Evolutionary conservation across 1,140 invertebrate genomes (phyloP).

Genomic region (Hestina assimilis): DNA sequence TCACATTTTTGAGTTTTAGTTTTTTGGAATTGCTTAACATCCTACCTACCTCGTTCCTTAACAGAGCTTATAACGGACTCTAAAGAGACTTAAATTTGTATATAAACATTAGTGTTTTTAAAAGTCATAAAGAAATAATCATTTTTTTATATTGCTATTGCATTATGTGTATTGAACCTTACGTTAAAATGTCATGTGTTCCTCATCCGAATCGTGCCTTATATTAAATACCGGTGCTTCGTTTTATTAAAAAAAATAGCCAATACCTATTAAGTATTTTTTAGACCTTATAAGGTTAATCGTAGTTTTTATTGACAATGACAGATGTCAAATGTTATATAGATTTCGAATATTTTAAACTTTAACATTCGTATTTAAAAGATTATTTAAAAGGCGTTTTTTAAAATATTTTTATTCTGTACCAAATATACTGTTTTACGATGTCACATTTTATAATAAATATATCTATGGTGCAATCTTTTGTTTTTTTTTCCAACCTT

Average conservation of each 20-base stretch:
- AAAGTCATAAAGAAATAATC: no score
- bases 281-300: background rate
- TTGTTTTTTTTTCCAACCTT: background rate
- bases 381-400: background rate
- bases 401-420: background rate
- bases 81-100: no score
- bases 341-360: slow-evolving; percentile 6
- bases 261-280: slow-evolving; percentile 3
- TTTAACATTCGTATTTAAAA: slow-evolving; percentile 3
- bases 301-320: background rate
- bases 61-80: no score
- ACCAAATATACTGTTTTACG: slow-evolving; percentile 11
- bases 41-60: no score
- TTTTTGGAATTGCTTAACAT: no score
- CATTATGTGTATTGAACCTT: no score
- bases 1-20: no score
- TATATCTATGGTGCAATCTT: slow-evolving; percentile 8
- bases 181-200: background rate
- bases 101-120: no score
- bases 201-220: slow-evolving; percentile 7
- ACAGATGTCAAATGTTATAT: background rate
- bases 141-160: no score
- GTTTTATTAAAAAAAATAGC: background rate
- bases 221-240: background rate
- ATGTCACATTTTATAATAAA: slow-evolving; percentile 15